Evolutionary conservation across 2,797 vertebrate species (phyloP).

Genomic region (Tadarida brasiliensis): DNA sequence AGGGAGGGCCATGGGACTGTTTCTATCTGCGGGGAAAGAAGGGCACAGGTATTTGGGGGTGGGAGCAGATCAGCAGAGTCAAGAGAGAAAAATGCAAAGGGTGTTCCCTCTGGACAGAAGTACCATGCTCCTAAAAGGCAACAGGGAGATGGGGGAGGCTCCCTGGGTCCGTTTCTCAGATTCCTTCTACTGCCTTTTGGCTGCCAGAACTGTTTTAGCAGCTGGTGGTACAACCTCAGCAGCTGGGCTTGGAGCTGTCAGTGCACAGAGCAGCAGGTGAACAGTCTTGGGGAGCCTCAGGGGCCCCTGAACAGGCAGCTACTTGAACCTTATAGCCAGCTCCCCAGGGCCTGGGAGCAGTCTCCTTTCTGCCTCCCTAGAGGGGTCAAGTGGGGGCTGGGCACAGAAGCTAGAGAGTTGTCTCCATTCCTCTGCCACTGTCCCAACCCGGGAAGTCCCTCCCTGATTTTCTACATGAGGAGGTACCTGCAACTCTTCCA

Average conservation of each 20-base stretch:
- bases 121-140: neutral
- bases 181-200: slow-evolving; percentile 5
- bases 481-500: neutral
- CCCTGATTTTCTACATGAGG: neutral
- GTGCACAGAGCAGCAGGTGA: slow-evolving; percentile 33
- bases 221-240: neutral
- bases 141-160: neutral
- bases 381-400: neutral
- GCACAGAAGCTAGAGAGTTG: neutral
- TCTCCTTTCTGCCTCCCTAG: neutral
- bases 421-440: neutral
- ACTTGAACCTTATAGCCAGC: neutral
- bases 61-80: neutral
- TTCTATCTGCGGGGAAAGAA: neutral
- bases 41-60: neutral
- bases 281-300: neutral
- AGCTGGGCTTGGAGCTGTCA: neutral
- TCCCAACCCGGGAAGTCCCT: neutral
- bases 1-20: neutral
- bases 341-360: neutral
- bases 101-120: slow-evolving; percentile 14
- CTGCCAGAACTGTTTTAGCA: neutral
- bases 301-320: neutral
- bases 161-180: neutral
- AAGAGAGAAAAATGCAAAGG: slow-evolving; percentile 53